Base-by-base conservation (phyloP, 1,140 invertebrate species). In the Drosophila gunungcola region DNA sequence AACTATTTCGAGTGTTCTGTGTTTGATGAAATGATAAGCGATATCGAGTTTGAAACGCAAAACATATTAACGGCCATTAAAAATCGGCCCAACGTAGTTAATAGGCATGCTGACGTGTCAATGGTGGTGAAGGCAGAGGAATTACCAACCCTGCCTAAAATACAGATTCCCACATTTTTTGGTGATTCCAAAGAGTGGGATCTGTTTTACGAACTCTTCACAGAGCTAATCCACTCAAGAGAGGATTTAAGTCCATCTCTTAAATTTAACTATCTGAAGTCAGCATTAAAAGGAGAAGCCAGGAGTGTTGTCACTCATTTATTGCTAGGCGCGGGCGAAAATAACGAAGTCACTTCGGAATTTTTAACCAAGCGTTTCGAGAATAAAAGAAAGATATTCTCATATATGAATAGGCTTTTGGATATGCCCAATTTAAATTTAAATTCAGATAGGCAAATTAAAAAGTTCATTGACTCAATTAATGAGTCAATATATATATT, bases 391-490 rank as follows among this genome's bases (percentile, higher is more conserved):
- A 29, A 29, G 3, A 4, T 29, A 29, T 29, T 29, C 29, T 29
- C 29, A 29, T 4, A 29, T 29, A 29, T 41, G 4, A 41, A 41
- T 41, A 41, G 39, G 12, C 39, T n/a, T 41, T 4, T 41, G n/a
- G 12, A 41, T 13, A n/a, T 41, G 39, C 39, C n/a, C 39, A 41
- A 41, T 9, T 42, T 16, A 42, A 16, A 42, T 42, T 42, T 16
- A 13, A 6, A 9, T 16, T 16, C 13, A 3, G n/a, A 7, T 16
- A 42, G 41, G 41, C 41, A 7, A 42, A 16, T 16, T 16, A 16
- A 42, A 42, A 42, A 13, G 13, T 42, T 41, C 13, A 42, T 42
- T 42, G 13, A 42, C 41, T 9, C 41, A 42, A 42, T 42, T 42
- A 42, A 42, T 16, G n/a, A 42, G n/a, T 16, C 41, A 16, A 16